phyloP scores from a whole-genome alignment of 1,140 invertebrate genomes.

The Lordiphosa mommai region DNA sequence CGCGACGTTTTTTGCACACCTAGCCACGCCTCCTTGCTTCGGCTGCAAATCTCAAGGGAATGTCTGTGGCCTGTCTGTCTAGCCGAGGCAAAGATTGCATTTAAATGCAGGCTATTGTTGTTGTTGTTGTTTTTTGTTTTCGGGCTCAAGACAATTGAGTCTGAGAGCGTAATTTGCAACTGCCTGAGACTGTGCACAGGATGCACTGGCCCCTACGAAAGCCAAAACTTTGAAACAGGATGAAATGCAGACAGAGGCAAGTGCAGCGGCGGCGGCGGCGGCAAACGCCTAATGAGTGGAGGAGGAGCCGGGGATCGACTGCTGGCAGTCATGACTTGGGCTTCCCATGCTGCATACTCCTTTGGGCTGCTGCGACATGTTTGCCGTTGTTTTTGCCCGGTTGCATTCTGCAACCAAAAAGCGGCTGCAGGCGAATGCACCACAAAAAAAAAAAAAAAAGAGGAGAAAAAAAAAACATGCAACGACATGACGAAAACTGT shows the following conservation, averaged over 20 bases:
- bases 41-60: constrained; percentile 21
- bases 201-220: constrained; percentile 31
- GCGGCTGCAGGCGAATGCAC: constrained; percentile 67
- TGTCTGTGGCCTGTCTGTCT: constrained; percentile 59
- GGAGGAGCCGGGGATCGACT: constrained; percentile 12
- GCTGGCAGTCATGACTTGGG: constrained; percentile 41
- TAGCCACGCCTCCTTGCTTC: constrained; percentile 38
- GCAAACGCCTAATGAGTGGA: constrained; percentile 61
- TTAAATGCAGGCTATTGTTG: constrained; percentile 71
- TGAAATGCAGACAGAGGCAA: constrained; percentile 47
- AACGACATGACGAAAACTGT: constrained; percentile 56
- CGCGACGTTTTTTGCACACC: constrained; percentile 53
- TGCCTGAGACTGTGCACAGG: constrained; percentile 68
- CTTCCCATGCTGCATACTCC: constrained; percentile 16
- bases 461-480: constrained; percentile 20
- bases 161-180: constrained; percentile 76
- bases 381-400: constrained; percentile 59
- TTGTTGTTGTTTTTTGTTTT: constrained; percentile 42
- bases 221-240: constrained; percentile 35
- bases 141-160: constrained; percentile 72
- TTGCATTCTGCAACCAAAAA: constrained; percentile 64
- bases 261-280: constrained; percentile 43
- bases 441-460: constrained; percentile 41
- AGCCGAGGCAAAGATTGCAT: constrained; percentile 66
- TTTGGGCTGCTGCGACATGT: constrained; percentile 52